phyloP scores from a whole-genome alignment of 2,113 vertebrate species.

The Phylloscopus whistleri region DNA sequence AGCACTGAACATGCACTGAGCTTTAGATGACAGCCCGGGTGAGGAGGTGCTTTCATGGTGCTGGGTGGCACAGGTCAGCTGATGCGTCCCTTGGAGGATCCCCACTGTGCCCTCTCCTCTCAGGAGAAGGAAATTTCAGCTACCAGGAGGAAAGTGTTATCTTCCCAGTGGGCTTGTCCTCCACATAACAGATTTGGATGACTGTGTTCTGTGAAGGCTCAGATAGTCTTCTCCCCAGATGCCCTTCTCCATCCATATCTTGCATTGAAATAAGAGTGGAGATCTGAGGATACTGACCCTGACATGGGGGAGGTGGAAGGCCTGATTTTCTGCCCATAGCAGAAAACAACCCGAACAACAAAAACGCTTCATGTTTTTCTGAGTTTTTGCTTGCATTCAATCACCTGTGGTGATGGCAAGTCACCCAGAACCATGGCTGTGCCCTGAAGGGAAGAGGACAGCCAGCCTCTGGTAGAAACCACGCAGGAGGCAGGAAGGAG shows the following conservation, averaged over 20 bases:
- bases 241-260: background rate
- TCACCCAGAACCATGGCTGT: background rate
- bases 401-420: background rate
- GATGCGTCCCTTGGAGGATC: accelerated
- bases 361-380: background rate
- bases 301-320: background rate
- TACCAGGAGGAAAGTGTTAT: background rate
- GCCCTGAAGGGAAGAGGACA: background rate
- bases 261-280: background rate
- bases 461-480: background rate
- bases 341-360: background rate
- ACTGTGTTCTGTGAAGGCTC: background rate
- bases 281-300: background rate
- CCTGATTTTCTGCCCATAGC: background rate
- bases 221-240: background rate
- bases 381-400: background rate
- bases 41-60: background rate
- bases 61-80: background rate
- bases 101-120: background rate
- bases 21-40: background rate
- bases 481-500: background rate
- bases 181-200: background rate
- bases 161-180: background rate
- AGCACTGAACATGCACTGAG: background rate
- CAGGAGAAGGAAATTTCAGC: background rate